Conservation (phyloP, 2,888 invertebrate genomes). For the Julus scanicus region DNA sequence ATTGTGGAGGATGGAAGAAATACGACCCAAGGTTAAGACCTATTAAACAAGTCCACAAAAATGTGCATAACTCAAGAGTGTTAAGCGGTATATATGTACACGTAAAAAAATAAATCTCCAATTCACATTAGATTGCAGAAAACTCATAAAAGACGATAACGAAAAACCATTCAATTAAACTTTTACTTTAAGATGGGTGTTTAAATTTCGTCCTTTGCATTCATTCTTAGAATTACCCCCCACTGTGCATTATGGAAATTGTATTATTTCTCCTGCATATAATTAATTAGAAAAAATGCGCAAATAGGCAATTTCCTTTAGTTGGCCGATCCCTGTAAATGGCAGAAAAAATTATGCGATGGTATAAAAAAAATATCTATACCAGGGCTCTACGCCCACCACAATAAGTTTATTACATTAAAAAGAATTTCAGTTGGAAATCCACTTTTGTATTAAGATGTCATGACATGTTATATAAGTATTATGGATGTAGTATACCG, state of each 20-base stretch:
- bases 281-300: too few relatives aligned
- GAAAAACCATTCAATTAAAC: conserved; percentile 32
- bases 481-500: too few relatives aligned
- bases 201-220: conserved; percentile 10
- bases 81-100: background rate
- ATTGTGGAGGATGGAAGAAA: background rate
- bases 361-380: too few relatives aligned
- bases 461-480: too few relatives aligned
- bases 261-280: background rate
- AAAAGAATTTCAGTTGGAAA: too few relatives aligned
- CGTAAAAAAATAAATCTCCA: background rate
- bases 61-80: background rate
- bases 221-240: background rate
- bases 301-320: too few relatives aligned
- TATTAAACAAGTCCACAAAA: background rate
- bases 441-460: too few relatives aligned
- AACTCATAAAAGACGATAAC: background rate
- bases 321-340: too few relatives aligned
- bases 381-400: too few relatives aligned
- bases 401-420: too few relatives aligned
- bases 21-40: background rate
- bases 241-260: background rate
- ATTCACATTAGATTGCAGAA: background rate
- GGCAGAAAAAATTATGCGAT: too few relatives aligned
- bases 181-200: background rate